Conservation (phyloP, 2,113 vertebrate species). For the Elephantulus edwardii region DNA sequence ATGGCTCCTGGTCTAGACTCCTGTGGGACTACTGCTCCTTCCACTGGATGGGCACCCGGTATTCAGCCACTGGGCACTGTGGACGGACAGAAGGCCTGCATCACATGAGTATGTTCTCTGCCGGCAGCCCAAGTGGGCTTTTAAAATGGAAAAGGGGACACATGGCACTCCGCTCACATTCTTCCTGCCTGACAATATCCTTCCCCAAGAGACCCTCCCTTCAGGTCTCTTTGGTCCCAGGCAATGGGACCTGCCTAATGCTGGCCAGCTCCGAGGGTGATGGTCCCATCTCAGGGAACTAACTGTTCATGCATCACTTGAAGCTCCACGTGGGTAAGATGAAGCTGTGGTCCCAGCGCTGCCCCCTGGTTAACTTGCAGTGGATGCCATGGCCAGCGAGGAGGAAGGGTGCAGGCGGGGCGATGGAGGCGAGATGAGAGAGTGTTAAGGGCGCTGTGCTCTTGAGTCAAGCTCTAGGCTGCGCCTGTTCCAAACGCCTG, state of each 20-base stretch:
- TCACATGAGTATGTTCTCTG: not conserved
- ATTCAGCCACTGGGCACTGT: not conserved
- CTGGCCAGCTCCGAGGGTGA: rapidly evolving
- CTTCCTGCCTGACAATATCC: not conserved
- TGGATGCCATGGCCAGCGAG: not conserved
- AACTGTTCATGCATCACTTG: not conserved
- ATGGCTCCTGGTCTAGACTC: not conserved
- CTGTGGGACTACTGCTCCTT: not conserved
- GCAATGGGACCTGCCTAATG: not conserved
- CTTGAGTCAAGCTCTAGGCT: slow-evolving; percentile 34
- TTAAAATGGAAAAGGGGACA: not conserved
- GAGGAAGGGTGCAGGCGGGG: not conserved
- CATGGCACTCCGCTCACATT: not conserved
- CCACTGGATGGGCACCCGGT: not conserved
- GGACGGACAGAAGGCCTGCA: not conserved
- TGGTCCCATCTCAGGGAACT: not conserved
- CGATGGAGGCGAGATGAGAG: not conserved
- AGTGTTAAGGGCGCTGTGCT: not conserved
- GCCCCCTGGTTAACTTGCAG: not conserved
- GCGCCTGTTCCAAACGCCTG: slow-evolving; percentile 28
- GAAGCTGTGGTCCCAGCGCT: not conserved
- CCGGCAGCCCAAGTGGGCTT: not conserved
- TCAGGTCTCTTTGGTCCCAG: not conserved
- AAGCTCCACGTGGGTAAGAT: not conserved
- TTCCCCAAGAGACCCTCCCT: too few relatives aligned